Conservation (phyloP, 2,888 invertebrate species). For the Beris chalybata region DNA sequence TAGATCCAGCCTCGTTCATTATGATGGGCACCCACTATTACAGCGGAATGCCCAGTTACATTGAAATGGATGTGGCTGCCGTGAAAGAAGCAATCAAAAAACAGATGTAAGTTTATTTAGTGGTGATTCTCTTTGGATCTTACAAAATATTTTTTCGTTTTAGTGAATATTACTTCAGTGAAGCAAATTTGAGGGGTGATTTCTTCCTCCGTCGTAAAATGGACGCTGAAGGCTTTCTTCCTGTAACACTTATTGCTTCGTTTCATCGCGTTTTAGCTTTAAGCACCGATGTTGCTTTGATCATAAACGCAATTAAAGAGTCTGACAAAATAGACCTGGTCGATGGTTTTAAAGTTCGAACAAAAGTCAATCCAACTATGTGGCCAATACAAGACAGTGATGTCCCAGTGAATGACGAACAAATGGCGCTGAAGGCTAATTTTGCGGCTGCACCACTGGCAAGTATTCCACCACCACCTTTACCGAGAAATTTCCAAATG, state of each 20-base stretch:
- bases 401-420: constrained; percentile 38
- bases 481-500: constrained; percentile 33
- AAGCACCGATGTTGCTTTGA: constrained; percentile 80
- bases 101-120: constrained; percentile 74
- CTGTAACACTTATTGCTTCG: constrained; percentile 90
- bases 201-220: constrained; percentile 97
- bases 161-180: constrained; percentile 99
- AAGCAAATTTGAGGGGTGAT: constrained; percentile 92
- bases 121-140: constrained; percentile 28
- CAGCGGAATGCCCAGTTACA: constrained; percentile 52
- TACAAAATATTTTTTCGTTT: constrained; percentile 45
- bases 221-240: constrained; percentile 91
- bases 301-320: constrained; percentile 81
- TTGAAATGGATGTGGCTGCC: constrained; percentile 59
- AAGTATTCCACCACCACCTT: constrained; percentile 21
- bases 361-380: constrained; percentile 76
- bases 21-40: constrained; percentile 57
- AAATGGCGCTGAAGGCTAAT: constrained; percentile 16
- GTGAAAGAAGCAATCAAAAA: constrained; percentile 84
- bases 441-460: constrained; percentile 22
- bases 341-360: constrained; percentile 77
- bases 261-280: constrained; percentile 92
- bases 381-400: constrained; percentile 75
- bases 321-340: constrained; percentile 84
- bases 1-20: constrained; percentile 22